Base-by-base conservation (phyloP, 2,888 invertebrate species). In the Netelia inedita region DNA sequence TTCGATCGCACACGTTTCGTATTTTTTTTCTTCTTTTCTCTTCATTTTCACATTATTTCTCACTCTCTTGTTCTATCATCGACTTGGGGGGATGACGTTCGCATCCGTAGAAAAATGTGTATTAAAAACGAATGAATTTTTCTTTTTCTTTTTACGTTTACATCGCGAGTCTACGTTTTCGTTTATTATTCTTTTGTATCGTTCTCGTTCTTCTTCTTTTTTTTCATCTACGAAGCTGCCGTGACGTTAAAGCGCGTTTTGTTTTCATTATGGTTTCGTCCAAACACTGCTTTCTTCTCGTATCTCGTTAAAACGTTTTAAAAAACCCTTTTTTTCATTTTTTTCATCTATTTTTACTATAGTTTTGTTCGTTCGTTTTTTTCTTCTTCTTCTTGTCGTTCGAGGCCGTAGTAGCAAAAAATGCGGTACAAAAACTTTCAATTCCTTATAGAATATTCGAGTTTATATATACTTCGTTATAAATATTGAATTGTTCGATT, bases 391-490 rank as follows among this genome's bases (percentile, higher is more conserved):
- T 59, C 23, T 43, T 19, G 1, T 23, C 46, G 19, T 46, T 75
- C 66, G 66, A 75, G 83, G 80, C 80, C 73, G 61, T 80, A 75
- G 61, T 68, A 73, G 75, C 55, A 79, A 78, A 82, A 74, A 79
- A 55, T 61, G 50, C 73, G n/a, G 73, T 82, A 74, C 43, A 79
- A 83, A 78, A 66, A 83, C 69, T 74, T 85, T 85, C 84, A 81
- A 85, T 81, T 85, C 81, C 84, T 85, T 74, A 59, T 75, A 81
- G 78, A 74, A 69, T 68, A 46, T 23, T 72, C 55, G 63, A 23
- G 43, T 57, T 55, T 72, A 11, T 69, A 35, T 10, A 57, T 41
- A 35, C 35, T 35, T 74, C 66, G 68, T 63, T 78, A 71, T 63
- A 57, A 82, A 59, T 82, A 55, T 53, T 19, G 16, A 19, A 19